These are phyloP conservation scores for Hippocampus abdominalis DNA, from an alignment of 2,113 vertebrate genomes.

Conservation along the genomic window DNA sequence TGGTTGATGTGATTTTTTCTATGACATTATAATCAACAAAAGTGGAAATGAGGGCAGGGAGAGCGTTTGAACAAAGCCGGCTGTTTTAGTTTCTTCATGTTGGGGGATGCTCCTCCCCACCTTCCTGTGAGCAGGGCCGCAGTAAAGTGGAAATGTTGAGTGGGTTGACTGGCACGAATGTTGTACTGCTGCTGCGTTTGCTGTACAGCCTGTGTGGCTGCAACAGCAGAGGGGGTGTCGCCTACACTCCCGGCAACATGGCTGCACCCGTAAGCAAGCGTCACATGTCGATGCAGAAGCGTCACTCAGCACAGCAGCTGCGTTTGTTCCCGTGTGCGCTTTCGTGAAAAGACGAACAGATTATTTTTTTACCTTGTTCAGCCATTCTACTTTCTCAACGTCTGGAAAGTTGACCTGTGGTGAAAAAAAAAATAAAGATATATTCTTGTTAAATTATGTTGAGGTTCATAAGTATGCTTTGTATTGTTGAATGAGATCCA, in stretches of 20 bases:
- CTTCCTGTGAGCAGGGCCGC: conserved; percentile 45
- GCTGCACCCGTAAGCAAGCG: conserved; percentile 33
- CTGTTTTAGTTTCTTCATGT: conserved; percentile 33
- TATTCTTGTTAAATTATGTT: background rate
- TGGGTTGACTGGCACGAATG: conserved; percentile 37
- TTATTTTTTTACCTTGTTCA: conserved; percentile 82
- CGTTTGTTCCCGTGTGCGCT: conserved; percentile 3
- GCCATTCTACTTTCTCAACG: conserved; percentile 89
- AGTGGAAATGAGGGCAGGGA: background rate
- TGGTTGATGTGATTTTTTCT: conserved; percentile 33
- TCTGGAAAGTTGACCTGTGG: conserved; percentile 87
- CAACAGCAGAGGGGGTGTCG: conserved; percentile 34
- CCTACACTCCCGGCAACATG: conserved; percentile 18
- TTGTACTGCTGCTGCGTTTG: conserved; percentile 47
- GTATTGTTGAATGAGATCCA: background rate
- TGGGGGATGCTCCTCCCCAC: conserved; percentile 33
- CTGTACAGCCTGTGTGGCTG: conserved; percentile 45
- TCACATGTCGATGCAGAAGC: conserved; percentile 13
- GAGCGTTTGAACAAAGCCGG: conserved; percentile 13
- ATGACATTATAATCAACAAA: conserved; percentile 23
- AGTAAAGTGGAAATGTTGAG: conserved; percentile 67
- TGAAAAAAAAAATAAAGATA: conserved; percentile 3
- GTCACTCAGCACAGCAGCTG: conserved; percentile 60
- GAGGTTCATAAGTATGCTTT: background rate
- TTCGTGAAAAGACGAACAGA: background rate